Conservation (phyloP, 2,888 invertebrate genomes). For the Acanthosoma haemorrhoidale region DNA sequence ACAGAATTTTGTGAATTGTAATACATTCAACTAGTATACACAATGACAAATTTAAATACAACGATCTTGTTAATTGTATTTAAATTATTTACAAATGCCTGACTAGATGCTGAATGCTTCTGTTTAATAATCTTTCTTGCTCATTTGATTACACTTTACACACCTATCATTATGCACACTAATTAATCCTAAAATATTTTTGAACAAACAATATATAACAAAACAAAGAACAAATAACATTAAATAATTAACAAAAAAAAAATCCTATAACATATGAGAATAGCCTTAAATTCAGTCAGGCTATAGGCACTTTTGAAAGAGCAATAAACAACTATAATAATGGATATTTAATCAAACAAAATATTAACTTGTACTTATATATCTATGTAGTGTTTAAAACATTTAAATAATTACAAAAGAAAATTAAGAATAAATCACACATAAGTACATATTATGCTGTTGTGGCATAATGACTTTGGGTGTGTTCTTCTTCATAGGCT, state of each 20-base stretch:
- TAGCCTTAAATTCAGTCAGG: slow-evolving; percentile 29
- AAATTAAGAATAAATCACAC: not conserved
- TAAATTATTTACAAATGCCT: slow-evolving; percentile 27
- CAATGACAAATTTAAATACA: slow-evolving; percentile 25
- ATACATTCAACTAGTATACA: slow-evolving; percentile 31
- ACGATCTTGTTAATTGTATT: slow-evolving; percentile 2
- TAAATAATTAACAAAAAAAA: slow-evolving; percentile 24
- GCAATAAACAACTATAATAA: slow-evolving; percentile 20
- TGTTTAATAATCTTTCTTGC: slow-evolving; percentile 30
- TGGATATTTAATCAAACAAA: slow-evolving; percentile 20
- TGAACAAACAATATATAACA: slow-evolving; percentile 24
- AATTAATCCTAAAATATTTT: not conserved
- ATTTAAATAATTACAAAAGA: not conserved
- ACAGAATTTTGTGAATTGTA: slow-evolving; percentile 23
- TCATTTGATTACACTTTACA: slow-evolving; percentile 29
- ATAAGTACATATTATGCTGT: not conserved
- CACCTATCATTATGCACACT: slow-evolving; percentile 27
- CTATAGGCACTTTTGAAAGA: slow-evolving; percentile 27
- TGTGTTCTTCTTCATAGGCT: slow-evolving; percentile 28
- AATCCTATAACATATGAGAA: slow-evolving; percentile 10
- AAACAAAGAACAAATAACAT: slow-evolving; percentile 31
- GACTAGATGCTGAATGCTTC: slow-evolving; percentile 31
- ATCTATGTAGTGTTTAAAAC: slow-evolving; percentile 4
- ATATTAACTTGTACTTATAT: slow-evolving; percentile 20
- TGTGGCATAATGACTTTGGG: slow-evolving; percentile 25